A percentile compares a stretch with the other conserved stretches of the same genome.
phyloP scores from a whole-genome alignment of 1,140 invertebrate genomes.

The Cydia strobilella region DNA sequence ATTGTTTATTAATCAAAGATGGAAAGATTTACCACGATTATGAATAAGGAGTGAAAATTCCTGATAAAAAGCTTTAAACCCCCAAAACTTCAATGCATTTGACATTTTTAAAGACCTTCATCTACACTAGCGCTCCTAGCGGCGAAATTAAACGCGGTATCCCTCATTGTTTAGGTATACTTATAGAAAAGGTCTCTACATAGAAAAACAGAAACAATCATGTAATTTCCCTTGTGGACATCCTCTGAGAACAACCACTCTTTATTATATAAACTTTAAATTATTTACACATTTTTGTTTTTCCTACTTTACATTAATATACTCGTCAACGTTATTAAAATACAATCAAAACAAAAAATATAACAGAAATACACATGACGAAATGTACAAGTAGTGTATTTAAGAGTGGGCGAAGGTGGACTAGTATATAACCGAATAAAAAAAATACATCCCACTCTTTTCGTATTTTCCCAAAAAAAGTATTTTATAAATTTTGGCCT shows the following conservation, averaged over 20 bases:
- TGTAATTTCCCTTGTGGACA: conserved; percentile 52
- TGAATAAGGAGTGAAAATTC: too few species aligned
- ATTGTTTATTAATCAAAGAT: too few species aligned
- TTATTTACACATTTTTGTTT: conserved; percentile 79
- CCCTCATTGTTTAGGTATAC: too few species aligned
- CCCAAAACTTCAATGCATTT: too few species aligned
- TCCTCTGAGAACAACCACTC: conserved; percentile 71
- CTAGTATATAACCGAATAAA: conserved; percentile 75
- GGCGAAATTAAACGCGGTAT: too few species aligned
- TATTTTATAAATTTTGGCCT: conserved; percentile 71
- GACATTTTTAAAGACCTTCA: too few species aligned
- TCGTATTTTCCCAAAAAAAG: conserved; percentile 56
- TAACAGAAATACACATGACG: conserved; percentile 72
- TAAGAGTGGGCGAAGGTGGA: conserved; percentile 63
- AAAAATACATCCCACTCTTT: conserved; percentile 65
- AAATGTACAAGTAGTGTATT: conserved; percentile 59
- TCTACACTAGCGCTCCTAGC: too few species aligned
- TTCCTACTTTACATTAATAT: conserved; percentile 77
- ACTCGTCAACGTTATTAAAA: conserved; percentile 76
- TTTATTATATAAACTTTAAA: conserved; percentile 81
- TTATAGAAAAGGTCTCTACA: not conserved
- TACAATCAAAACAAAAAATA: conserved; percentile 75
- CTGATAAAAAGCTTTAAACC: too few species aligned
- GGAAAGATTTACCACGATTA: too few species aligned
- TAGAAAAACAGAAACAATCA: conserved; percentile 47